Conservation (phyloP, 2,113 vertebrate genomes). For the Parus major region DNA sequence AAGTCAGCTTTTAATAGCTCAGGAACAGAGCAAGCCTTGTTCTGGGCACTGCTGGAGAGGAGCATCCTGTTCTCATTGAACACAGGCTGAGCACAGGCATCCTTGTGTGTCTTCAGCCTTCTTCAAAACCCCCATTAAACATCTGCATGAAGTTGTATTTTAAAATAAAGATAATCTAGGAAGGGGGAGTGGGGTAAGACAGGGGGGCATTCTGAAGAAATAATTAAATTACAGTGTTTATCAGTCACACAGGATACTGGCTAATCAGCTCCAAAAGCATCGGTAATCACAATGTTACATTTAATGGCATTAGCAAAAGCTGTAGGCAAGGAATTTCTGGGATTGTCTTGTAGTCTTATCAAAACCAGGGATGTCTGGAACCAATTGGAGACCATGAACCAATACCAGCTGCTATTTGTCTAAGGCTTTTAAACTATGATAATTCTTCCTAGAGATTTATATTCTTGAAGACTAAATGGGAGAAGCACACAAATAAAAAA, state of each 20-base stretch:
- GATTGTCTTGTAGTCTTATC: slow-evolving; percentile 43
- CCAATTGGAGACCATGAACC: slow-evolving; percentile 46
- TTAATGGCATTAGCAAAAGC: slow-evolving; percentile 50
- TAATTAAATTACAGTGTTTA: slow-evolving; percentile 32
- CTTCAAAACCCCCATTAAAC: neutral
- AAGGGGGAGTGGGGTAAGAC: neutral
- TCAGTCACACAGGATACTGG: neutral
- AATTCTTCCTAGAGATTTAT: slow-evolving; percentile 43
- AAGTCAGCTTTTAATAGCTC: neutral
- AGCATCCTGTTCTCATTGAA: neutral
- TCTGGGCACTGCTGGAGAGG: neutral
- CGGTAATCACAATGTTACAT: neutral
- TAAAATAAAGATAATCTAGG: neutral
- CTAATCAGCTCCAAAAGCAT: slow-evolving; percentile 41
- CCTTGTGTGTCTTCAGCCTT: neutral
- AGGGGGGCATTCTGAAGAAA: neutral
- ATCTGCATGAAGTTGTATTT: neutral
- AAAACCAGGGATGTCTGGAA: slow-evolving; percentile 65
- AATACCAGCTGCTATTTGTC: slow-evolving; percentile 44
- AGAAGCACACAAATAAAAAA: slow-evolving; percentile 40
- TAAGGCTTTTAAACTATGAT: slow-evolving; percentile 50
- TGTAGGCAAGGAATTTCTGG: slow-evolving; percentile 53
- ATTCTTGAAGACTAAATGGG: slow-evolving; percentile 26
- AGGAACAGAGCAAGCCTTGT: neutral
- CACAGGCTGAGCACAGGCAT: neutral